These are phyloP conservation scores for Eupeodes luniger DNA, from an alignment of 2,888 invertebrate species.

Conservation along the genomic window DNA sequence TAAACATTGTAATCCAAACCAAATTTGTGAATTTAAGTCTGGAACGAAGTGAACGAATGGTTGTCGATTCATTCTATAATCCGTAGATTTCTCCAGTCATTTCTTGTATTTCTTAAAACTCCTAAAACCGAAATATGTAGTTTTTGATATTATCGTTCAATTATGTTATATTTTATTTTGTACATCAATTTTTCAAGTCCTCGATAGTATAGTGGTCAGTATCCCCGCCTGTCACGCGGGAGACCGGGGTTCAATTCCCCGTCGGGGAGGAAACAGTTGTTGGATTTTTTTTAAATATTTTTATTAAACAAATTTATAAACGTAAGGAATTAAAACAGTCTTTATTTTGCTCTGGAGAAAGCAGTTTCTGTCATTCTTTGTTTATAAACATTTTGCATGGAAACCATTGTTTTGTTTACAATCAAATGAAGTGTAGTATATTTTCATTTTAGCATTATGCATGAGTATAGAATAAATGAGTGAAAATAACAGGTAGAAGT, in stretches of 20 bases:
- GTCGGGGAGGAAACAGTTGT: slow-evolving; percentile 56
- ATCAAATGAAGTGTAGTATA: neutral
- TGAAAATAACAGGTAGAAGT: neutral
- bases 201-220: slow-evolving; percentile 76
- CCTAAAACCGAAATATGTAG: no score
- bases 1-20: no score
- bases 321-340: neutral
- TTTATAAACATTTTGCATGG: neutral
- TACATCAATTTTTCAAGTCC: slow-evolving; percentile 8
- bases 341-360: neutral
- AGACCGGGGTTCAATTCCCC: slow-evolving; percentile 76
- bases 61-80: no score
- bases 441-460: neutral
- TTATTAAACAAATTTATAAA: neutral
- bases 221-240: slow-evolving; percentile 76
- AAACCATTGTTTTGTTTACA: neutral
- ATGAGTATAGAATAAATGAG: neutral
- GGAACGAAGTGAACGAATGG: no score
- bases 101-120: no score
- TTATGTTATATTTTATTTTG: neutral
- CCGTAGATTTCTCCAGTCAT: no score
- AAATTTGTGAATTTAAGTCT: no score
- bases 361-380: neutral
- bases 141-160: no score
- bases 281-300: neutral